Evolutionary conservation across 1,140 invertebrate species (phyloP).

Genomic region (Dermatophagoides farinae): DNA sequence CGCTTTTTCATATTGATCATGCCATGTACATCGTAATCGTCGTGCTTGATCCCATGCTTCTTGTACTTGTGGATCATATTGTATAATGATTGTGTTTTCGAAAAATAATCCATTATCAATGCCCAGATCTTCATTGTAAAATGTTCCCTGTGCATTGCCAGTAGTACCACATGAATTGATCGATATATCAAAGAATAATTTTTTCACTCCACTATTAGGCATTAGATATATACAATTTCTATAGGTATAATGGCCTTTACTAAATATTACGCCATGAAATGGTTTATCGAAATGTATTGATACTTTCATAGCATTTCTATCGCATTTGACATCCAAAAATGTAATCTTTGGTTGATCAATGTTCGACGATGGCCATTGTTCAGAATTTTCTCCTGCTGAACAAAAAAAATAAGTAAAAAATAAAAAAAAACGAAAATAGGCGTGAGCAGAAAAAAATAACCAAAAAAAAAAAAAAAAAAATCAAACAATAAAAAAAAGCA

Average conservation of each 20-base stretch:
- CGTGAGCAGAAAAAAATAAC: neutral
- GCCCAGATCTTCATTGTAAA: conserved; percentile 30
- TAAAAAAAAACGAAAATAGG: neutral
- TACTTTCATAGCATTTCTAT: conserved; percentile 24
- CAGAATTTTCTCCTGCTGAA: conserved; percentile 3
- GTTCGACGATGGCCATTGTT: conserved; percentile 19
- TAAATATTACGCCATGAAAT: conserved; percentile 23
- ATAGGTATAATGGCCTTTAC: conserved; percentile 46
- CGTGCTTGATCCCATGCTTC: conserved; percentile 89
- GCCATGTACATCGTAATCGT: conserved; percentile 79
- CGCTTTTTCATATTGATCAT: conserved; percentile 84
- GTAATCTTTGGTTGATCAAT: conserved; percentile 23
- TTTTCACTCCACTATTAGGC: conserved; percentile 63
- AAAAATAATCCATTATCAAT: conserved; percentile 74
- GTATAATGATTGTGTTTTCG: conserved; percentile 81
- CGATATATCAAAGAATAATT: conserved; percentile 75
- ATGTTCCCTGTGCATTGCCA: conserved; percentile 28
- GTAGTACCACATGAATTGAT: conserved; percentile 75
- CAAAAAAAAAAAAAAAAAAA: neutral
- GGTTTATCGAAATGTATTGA: conserved; percentile 23
- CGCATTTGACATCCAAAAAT: conserved; percentile 23
- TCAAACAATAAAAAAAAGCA: neutral
- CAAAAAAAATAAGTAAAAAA: neutral
- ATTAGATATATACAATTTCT: conserved; percentile 71
- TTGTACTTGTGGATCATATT: conserved; percentile 43